Evolutionary conservation across 1,140 invertebrate species (phyloP).

Genomic region (Holotrichia oblita): DNA sequence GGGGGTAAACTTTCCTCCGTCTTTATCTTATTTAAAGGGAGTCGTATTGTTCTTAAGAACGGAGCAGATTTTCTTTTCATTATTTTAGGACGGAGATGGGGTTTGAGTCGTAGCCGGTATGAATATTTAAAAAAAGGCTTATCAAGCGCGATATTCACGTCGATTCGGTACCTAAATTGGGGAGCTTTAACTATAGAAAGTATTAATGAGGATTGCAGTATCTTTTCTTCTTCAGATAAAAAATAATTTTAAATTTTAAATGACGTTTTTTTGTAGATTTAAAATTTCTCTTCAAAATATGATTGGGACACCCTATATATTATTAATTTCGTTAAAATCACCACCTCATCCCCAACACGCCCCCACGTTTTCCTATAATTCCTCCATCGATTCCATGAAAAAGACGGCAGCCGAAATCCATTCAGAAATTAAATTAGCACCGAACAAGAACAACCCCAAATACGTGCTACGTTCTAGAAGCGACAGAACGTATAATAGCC

Average conservation of each 20-base stretch:
- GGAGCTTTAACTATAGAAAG: too few relatives aligned
- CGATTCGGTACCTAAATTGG: background rate
- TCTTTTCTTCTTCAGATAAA: too few relatives aligned
- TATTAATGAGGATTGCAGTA: too few relatives aligned
- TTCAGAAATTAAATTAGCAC: background rate
- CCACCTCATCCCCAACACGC: too few relatives aligned
- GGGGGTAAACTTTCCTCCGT: too few relatives aligned
- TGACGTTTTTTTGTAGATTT: too few relatives aligned
- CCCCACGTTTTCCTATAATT: background rate
- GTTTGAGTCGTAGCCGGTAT: background rate
- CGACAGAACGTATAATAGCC: background rate
- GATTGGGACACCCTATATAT: too few relatives aligned
- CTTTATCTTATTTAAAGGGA: too few relatives aligned
- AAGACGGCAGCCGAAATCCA: background rate
- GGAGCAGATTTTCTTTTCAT: background rate
- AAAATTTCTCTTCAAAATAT: too few relatives aligned
- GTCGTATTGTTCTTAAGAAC: background rate
- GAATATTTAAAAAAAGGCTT: conserved; percentile 7
- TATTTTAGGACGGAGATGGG: background rate
- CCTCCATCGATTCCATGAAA: background rate
- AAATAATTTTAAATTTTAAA: too few relatives aligned
- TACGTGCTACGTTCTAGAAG: background rate
- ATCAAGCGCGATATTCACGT: background rate
- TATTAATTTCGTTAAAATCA: too few relatives aligned
- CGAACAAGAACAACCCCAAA: background rate